Conservation (phyloP, 2,888 invertebrate species). For the Cephalotes varians region DNA sequence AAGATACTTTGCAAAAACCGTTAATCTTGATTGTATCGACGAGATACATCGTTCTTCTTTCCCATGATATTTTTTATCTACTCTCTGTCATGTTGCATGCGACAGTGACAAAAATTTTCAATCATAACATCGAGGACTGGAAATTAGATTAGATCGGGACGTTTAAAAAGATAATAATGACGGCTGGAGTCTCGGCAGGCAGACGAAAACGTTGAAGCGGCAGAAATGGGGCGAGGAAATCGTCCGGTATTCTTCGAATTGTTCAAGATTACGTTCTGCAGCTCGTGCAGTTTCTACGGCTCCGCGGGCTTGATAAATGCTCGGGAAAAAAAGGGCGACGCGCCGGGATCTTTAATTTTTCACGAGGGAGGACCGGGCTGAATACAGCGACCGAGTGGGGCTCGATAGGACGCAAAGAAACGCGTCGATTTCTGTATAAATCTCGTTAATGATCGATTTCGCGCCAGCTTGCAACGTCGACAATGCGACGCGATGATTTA, state of each 20-base stretch:
- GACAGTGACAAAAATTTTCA: slow-evolving; percentile 8
- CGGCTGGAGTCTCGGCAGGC: slow-evolving; percentile 36
- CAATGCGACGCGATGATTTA: slow-evolving; percentile 35
- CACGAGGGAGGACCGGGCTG: slow-evolving; percentile 66
- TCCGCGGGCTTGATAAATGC: slow-evolving; percentile 80
- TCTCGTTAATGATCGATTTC: slow-evolving; percentile 74
- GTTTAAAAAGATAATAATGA: slow-evolving; percentile 58
- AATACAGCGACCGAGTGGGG: slow-evolving; percentile 62
- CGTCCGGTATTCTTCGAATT: slow-evolving; percentile 79
- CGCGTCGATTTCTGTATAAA: slow-evolving; percentile 64
- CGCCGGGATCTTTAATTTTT: slow-evolving; percentile 79
- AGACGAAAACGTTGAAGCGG: slow-evolving; percentile 63
- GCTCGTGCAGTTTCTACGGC: slow-evolving; percentile 78
- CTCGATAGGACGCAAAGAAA: slow-evolving; percentile 32
- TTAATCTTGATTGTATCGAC: not conserved
- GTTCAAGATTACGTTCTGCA: slow-evolving; percentile 83
- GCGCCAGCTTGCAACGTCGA: slow-evolving; percentile 40
- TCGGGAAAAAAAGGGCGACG: slow-evolving; percentile 70
- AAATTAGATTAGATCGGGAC: slow-evolving; percentile 47
- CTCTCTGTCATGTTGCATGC: not conserved
- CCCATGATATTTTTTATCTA: not conserved
- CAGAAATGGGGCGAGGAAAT: slow-evolving; percentile 66
- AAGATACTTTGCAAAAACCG: not conserved
- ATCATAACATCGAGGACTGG: slow-evolving; percentile 27
- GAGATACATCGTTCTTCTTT: not conserved